Conservation (phyloP, 1,140 invertebrate species). For the Oncopodura yosiiana region DNA sequence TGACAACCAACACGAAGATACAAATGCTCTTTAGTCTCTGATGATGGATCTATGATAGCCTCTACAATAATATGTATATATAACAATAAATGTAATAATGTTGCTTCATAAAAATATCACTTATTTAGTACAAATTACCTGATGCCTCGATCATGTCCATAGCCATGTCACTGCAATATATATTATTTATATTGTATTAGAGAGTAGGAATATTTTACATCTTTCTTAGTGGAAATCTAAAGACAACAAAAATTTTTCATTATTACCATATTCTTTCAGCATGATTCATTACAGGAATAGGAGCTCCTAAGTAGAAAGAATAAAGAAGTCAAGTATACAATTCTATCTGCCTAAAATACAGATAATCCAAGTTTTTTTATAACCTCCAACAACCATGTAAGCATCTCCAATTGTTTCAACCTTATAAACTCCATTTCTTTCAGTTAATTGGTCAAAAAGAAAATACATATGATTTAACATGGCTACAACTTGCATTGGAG, state of each 20-base stretch:
- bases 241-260: no score
- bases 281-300: slow-evolving; percentile 77
- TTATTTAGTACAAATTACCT: no score
- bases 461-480: slow-evolving; percentile 94
- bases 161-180: slow-evolving; percentile 91
- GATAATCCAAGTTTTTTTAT: neutral
- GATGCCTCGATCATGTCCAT: slow-evolving; percentile 92
- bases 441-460: slow-evolving; percentile 81
- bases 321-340: no score
- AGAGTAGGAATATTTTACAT: no score
- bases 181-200: no score
- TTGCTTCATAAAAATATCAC: no score
- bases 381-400: slow-evolving; percentile 32
- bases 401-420: slow-evolving; percentile 81
- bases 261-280: slow-evolving; percentile 89
- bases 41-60: slow-evolving; percentile 1
- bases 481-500: slow-evolving; percentile 93
- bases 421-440: slow-evolving; percentile 88
- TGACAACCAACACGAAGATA: slow-evolving; percentile 82
- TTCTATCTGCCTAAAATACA: slow-evolving; percentile 52
- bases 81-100: no score
- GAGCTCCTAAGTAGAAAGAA: slow-evolving; percentile 82
- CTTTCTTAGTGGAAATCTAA: no score
- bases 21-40: slow-evolving; percentile 51
- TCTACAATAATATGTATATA: neutral